Evolutionary conservation across 2,113 vertebrate genomes (phyloP), one percentile per base, ranked within the genome.

Genomic region (Uropsilus gracilis): DNA sequence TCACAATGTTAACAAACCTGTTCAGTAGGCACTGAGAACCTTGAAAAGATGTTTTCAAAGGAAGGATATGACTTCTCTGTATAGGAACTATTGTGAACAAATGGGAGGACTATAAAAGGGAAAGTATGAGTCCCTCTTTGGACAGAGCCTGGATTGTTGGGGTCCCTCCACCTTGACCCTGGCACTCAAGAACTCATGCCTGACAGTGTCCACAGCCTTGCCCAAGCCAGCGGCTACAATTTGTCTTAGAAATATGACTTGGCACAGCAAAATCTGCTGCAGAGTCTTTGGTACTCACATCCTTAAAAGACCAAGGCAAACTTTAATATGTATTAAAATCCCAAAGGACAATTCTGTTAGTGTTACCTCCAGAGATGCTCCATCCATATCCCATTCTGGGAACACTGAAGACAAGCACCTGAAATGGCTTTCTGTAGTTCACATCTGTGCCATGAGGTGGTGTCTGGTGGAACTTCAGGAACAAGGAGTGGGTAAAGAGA

Each of bases 141-240:
- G 42, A 16, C 2, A 11, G 34, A 64, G 2, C 18, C 42, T 37
- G 9, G 37, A 39, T 42, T 1, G 17, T 42, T 17, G 28, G 30
- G 34, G 20, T 5, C 2, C 14, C 42, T 28, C 2, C 59, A 16
- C 46, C 32, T 32, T 26, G 37, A 5, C 42, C n/a, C 34, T 3
- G 7, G 11, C 64, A 6, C 0, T 46, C 14, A 34, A 59, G 37
- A 32, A 63, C 6, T 63, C 39, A 59, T 0, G 0, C 3, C 13
- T 9, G 26, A 34, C 30, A 61, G 39, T 37, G 26, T 9, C 4
- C 30, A 83, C 16, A 63, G 28, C 9, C 37, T 84, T 13, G 26
- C 3, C 18, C n/a, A 42, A 46, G 53, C 24, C n/a, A 26, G 20
- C 34, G 28, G 46, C 24, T n/a, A 71, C 0, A 2, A 22, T 3